Evolutionary conservation across 35 echinoderm and acorn worm species (phyloP), one percentile per base, ranked within the genome.

Genomic region (Lytechinus variegatus): DNA sequence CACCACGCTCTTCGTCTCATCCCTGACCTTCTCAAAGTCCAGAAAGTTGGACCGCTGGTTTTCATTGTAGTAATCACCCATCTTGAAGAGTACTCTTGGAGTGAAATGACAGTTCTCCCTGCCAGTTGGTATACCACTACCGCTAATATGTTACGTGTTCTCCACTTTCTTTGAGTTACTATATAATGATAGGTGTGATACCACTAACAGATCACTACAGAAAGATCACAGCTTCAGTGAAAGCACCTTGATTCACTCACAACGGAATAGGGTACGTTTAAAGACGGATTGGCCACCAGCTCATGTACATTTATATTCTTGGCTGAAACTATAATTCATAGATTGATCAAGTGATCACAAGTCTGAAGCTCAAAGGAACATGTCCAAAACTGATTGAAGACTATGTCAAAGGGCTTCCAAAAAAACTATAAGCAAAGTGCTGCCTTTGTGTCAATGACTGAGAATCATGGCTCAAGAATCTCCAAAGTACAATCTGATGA

Each of bases 401-500:
- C 66, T 79, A 79, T 79, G 66, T 79, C 66, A 79, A 79, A 7
- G 66, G 66, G 66, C 66, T 79, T 79, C 66, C 66, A 5, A 79
- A 24, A 79, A 79, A 16, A 79, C 7, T 24, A 79, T 79, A 79
- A 79, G 66, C 66, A 19, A 79, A 24, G 66, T 79, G 88, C 55
- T 52, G 55, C 16, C 56, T 29, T n/a, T 96, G 95, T 6, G 96
- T 87, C 54, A 97, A 94, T 4, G 93, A 94, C 55, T 96, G 92
- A 1, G 95, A 91, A 56, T 97, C 97, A n/a, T 92, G 94, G 28
- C 95, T 99, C 87, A 99, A 86, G 52, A 95, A 88, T 96, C 98
- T 96, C 98, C 98, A 99, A 88, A 99, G 97, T 6, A 99, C 96
- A 54, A 99, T 99, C 93, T 98, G 97, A 92, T 99, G 98, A 54